Evolutionary conservation across 2,113 vertebrate genomes (phyloP).

Genomic region (Macrotus californicus): DNA sequence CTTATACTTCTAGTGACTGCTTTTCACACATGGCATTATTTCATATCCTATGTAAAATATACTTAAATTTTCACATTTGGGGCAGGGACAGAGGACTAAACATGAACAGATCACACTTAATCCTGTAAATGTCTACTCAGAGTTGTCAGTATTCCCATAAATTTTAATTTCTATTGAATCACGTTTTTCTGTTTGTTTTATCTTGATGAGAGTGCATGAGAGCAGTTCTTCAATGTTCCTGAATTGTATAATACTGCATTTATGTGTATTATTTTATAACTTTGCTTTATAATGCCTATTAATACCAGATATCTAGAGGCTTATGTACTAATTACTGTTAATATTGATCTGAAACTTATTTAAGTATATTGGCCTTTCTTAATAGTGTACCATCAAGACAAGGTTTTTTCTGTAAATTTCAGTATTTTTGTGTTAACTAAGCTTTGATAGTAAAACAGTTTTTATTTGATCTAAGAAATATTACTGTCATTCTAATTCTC

Average conservation of each 20-base stretch:
- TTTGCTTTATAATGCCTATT: neutral
- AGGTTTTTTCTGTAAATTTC: neutral
- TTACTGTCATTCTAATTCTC: neutral
- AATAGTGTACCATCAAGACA: neutral
- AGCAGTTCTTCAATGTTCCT: conserved; percentile 10
- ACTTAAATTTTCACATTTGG: neutral
- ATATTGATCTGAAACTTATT: neutral
- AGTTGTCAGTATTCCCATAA: neutral
- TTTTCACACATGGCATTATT: neutral
- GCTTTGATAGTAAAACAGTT: neutral
- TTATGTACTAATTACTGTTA: neutral
- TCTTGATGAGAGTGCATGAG: neutral
- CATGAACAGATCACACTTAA: neutral
- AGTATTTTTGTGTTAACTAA: neutral
- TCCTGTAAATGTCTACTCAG: neutral
- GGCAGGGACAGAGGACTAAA: neutral
- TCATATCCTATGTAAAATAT: neutral
- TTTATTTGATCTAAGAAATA: conserved; percentile 7
- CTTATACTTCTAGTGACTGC: conserved; percentile 4
- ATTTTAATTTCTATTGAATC: conserved; percentile 11
- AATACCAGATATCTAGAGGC: neutral
- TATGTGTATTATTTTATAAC: neutral
- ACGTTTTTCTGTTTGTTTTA: conserved; percentile 10
- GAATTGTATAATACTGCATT: neutral
- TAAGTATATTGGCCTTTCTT: neutral